A percentile compares a stretch with the other conserved stretches of the same genome.
These are phyloP conservation scores for Sigmodon hispidus DNA, from an alignment of 2,113 vertebrate genomes.

Conservation along the genomic window DNA sequence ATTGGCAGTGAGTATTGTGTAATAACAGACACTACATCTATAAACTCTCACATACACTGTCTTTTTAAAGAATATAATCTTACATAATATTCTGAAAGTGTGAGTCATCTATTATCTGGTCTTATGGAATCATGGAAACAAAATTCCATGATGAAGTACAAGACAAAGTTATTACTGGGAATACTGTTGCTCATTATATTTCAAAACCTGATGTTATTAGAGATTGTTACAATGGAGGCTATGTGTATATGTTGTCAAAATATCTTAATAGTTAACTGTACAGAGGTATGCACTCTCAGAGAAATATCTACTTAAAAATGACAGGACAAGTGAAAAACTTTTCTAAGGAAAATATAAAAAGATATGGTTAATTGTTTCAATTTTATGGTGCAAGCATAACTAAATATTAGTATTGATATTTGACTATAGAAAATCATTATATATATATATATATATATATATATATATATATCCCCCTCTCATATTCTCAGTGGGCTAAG, in stretches of 20 bases:
- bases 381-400: neutral
- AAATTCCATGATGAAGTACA: neutral
- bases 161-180: neutral
- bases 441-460: too few relatives aligned
- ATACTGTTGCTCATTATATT: neutral
- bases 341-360: conserved; percentile 3
- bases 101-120: neutral
- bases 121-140: neutral
- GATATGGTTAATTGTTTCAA: neutral
- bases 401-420: neutral
- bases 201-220: neutral
- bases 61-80: neutral
- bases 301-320: neutral
- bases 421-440: neutral
- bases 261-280: neutral
- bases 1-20: neutral
- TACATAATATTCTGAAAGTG: neutral
- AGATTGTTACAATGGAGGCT: neutral
- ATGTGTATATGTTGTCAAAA: neutral
- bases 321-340: neutral
- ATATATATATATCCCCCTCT: neutral
- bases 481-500: neutral
- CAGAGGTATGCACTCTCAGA: neutral
- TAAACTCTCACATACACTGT: neutral
- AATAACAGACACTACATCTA: neutral